Conservation (phyloP, 2,797 vertebrate genomes). For the Merluccius polli region DNA sequence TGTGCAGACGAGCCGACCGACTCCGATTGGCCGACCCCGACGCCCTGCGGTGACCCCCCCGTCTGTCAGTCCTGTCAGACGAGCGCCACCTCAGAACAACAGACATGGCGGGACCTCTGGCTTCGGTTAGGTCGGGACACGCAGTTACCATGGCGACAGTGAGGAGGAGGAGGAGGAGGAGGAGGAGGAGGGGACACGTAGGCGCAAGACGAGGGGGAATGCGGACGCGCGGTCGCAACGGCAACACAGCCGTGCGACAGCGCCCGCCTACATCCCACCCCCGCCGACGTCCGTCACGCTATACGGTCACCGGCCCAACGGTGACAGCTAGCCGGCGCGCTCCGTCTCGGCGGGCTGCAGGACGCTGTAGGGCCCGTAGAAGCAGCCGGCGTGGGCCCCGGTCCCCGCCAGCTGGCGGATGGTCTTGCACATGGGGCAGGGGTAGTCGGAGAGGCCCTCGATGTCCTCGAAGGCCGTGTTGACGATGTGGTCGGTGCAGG, state of each 20-base stretch:
- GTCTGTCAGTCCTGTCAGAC: not conserved
- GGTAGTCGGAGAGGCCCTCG: constrained; percentile 77
- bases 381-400: constrained; percentile 45
- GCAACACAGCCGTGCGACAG: not conserved
- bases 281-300: constrained; percentile 27
- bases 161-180: too few relatives aligned
- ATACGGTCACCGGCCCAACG: not conserved
- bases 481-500: constrained; percentile 78
- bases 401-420: constrained; percentile 64
- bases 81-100: not conserved
- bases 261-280: constrained; percentile 34
- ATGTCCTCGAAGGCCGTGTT: constrained; percentile 81
- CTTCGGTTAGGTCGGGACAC: not conserved
- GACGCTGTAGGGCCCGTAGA: constrained; percentile 54
- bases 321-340: constrained; percentile 44
- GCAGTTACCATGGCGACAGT: constrained; percentile 19
- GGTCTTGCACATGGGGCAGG: constrained; percentile 79
- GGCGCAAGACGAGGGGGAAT: not conserved
- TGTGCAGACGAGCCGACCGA: not conserved
- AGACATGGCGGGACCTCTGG: not conserved
- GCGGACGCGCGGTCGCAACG: not conserved
- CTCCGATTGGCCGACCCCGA: not conserved
- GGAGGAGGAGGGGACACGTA: too few relatives aligned
- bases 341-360: constrained; percentile 60
- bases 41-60: not conserved